These are phyloP conservation scores for Amiota mariae DNA, from an alignment of 2,888 invertebrate genomes.

Conservation along the genomic window DNA sequence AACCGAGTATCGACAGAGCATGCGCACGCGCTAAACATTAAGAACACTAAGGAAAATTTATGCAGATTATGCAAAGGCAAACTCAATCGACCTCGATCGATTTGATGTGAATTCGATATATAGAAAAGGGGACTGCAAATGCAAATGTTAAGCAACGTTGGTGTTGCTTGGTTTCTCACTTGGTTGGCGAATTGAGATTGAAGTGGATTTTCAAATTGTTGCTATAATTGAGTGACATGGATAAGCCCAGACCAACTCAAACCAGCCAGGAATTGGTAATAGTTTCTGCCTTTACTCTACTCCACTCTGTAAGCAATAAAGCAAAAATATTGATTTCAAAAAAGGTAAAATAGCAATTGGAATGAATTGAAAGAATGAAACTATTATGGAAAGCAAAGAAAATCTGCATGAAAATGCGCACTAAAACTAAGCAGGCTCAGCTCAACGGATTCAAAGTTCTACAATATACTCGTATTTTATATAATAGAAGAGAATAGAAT, in stretches of 20 bases:
- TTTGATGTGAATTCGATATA: conserved; percentile 35
- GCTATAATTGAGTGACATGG: conserved; percentile 53
- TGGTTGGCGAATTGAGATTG: conserved; percentile 60
- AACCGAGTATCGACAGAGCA: conserved; percentile 42
- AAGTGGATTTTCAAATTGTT: conserved; percentile 65
- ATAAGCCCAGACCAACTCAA: neutral
- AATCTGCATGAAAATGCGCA: conserved; percentile 42
- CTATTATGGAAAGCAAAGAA: conserved; percentile 4
- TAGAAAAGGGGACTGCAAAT: neutral
- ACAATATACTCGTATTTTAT: conserved; percentile 31
- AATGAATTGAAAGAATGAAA: too few relatives aligned
- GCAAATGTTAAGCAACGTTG: conserved; percentile 12
- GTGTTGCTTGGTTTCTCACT: conserved; percentile 53
- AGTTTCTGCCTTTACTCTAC: too few relatives aligned
- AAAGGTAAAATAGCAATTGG: conserved; percentile 38
- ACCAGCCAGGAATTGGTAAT: neutral
- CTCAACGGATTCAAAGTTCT: neutral
- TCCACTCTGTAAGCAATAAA: neutral
- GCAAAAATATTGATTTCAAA: conserved; percentile 39
- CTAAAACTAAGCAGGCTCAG: conserved; percentile 37
- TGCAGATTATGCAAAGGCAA: conserved; percentile 53
- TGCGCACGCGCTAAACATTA: conserved; percentile 59
- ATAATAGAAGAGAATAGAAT: too few relatives aligned
- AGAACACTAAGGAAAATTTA: conserved; percentile 47
- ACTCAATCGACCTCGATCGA: conserved; percentile 46